Percentiles rank a stretch among this genome's conserved stretches.
Conservation (phyloP, 2,888 invertebrate genomes). For the Andrena trimmerana region DNA sequence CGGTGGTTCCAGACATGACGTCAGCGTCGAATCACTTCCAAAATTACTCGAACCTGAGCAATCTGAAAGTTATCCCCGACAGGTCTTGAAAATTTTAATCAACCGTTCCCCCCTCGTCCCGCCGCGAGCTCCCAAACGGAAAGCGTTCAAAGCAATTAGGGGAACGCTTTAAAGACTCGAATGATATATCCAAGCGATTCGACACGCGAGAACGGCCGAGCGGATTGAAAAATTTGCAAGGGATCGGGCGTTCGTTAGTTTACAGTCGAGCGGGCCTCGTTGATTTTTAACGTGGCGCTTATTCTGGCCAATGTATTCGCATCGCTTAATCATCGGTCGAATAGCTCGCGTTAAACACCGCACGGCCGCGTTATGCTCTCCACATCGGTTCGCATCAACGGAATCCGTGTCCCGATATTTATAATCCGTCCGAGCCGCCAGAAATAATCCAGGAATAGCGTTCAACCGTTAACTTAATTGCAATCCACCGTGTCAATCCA, state of each 20-base stretch:
- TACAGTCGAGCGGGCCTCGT: not conserved
- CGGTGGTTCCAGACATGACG: too few species aligned
- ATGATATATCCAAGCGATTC: too few species aligned
- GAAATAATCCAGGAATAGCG: slow-evolving; percentile 51
- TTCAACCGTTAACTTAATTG: slow-evolving; percentile 60
- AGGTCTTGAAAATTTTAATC: too few species aligned
- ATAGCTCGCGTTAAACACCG: slow-evolving; percentile 33
- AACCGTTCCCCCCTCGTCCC: too few species aligned
- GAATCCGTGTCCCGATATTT: slow-evolving; percentile 51
- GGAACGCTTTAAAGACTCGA: too few species aligned
- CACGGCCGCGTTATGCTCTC: slow-evolving; percentile 1
- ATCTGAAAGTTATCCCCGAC: too few species aligned
- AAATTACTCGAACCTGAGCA: too few species aligned
- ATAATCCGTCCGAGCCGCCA: slow-evolving; percentile 38
- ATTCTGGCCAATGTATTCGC: slow-evolving; percentile 29
- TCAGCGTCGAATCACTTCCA: too few species aligned
- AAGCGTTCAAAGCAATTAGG: too few species aligned
- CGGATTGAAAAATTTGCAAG: not conserved
- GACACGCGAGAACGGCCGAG: too few species aligned
- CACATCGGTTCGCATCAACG: slow-evolving; percentile 36
- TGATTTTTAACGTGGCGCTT: slow-evolving; percentile 29
- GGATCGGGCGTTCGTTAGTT: slow-evolving; percentile 4
- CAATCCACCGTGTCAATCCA: slow-evolving; percentile 60
- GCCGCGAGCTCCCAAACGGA: too few species aligned
- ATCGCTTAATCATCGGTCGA: slow-evolving; percentile 34